These are phyloP conservation scores for Pogonocichla stellata DNA, from an alignment of 2,113 vertebrate species.

Conservation along the genomic window DNA sequence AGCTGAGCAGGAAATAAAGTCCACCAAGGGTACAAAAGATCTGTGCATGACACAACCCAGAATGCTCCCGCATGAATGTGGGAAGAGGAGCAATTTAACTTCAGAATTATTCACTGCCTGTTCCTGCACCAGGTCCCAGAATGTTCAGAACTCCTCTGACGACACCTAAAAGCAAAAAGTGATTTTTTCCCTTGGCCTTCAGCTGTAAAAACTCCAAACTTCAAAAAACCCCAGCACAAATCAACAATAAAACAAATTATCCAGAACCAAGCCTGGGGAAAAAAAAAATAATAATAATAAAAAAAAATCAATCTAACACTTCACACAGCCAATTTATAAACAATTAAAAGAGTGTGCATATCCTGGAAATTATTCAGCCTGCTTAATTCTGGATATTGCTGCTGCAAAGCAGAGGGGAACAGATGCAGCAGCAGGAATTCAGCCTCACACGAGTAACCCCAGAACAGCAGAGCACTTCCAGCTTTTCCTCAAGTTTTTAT, in stretches of 20 bases:
- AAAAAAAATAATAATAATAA: background rate
- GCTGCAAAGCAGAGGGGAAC: background rate
- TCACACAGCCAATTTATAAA: background rate
- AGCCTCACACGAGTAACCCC: background rate
- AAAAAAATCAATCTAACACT: background rate
- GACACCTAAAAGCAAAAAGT: background rate
- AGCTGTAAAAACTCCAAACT: background rate
- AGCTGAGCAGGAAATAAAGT: accelerated
- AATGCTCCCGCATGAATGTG: background rate
- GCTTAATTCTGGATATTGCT: background rate
- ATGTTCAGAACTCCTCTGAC: background rate
- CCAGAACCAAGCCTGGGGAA: background rate
- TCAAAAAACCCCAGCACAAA: background rate
- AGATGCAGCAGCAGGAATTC: background rate
- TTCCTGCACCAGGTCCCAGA: background rate
- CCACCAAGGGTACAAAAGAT: background rate
- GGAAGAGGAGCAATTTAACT: background rate
- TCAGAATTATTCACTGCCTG: background rate
- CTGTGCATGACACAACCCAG: accelerated
- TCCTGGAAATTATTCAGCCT: background rate
- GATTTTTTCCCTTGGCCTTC: background rate
- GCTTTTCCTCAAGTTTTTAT: background rate
- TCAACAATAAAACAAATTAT: background rate
- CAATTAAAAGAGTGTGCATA: background rate
- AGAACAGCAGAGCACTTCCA: background rate